A percentile compares a stretch with the other conserved stretches of the same genome.
phyloP scores from a whole-genome alignment of 2,888 invertebrate genomes.

The Esperia sulphurella region DNA sequence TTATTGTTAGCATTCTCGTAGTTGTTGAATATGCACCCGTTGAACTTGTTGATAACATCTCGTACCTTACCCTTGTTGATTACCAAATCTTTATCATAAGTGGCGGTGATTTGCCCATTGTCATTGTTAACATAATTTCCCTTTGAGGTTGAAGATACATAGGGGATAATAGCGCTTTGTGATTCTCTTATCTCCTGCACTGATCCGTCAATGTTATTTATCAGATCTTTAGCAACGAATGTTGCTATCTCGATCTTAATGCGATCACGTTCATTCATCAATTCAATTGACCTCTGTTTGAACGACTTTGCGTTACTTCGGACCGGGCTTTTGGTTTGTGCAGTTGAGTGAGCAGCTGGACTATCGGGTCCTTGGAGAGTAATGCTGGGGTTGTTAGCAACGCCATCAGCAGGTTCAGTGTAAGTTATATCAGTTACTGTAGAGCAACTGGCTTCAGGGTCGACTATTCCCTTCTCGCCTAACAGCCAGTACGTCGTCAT shows the following conservation, averaged over 20 bases:
- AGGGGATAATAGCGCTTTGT: not conserved
- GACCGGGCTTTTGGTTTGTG: not conserved
- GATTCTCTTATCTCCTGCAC: constrained; percentile 51
- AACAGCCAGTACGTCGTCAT: constrained; percentile 94
- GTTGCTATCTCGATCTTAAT: constrained; percentile 72
- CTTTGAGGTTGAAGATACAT: not conserved
- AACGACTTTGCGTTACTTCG: too few relatives aligned
- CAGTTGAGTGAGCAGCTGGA: constrained; percentile 51
- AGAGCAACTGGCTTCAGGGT: constrained; percentile 26
- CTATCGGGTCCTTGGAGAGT: constrained; percentile 73
- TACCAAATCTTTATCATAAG: constrained; percentile 65
- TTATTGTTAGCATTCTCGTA: too few relatives aligned
- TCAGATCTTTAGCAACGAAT: constrained; percentile 67
- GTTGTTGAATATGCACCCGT: constrained; percentile 32
- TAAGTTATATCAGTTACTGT: constrained; percentile 3
- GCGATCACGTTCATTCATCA: constrained; percentile 58
- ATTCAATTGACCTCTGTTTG: constrained; percentile 32
- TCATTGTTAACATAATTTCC: constrained; percentile 41
- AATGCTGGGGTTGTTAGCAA: constrained; percentile 60
- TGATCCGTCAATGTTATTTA: constrained; percentile 66
- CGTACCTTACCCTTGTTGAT: constrained; percentile 72
- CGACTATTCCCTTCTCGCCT: constrained; percentile 80
- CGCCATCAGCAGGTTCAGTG: constrained; percentile 29
- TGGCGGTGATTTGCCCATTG: constrained; percentile 59
- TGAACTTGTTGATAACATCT: constrained; percentile 70